Percentiles rank a stretch among this genome's conserved stretches.
Evolutionary conservation across 2,888 invertebrate species (phyloP).

Genomic region (Diogma glabrata): DNA sequence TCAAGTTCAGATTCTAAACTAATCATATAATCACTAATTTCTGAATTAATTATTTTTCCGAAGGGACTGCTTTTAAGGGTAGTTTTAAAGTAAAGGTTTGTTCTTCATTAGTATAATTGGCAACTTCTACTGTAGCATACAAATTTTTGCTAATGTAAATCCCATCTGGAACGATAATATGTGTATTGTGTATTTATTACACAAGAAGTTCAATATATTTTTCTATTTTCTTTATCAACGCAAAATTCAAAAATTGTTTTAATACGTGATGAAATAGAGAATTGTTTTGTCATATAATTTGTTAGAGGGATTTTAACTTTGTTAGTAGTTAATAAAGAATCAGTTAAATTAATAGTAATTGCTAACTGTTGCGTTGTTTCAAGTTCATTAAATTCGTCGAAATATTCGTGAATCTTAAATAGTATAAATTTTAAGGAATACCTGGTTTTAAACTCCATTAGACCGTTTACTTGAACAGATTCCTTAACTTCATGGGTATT

Average conservation of each 20-base stretch:
- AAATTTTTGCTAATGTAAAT: constrained; percentile 13
- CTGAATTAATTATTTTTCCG: not conserved
- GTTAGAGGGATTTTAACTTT: constrained; percentile 10
- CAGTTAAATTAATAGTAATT: constrained; percentile 15
- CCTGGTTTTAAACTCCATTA: too few relatives aligned
- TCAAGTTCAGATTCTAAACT: too few relatives aligned
- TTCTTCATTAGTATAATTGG: constrained; percentile 8
- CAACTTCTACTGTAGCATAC: constrained; percentile 14
- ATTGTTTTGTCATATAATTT: constrained; percentile 14
- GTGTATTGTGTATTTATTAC: constrained; percentile 11
- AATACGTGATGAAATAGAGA: constrained; percentile 11
- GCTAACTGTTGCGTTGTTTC: not conserved
- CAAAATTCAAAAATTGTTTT: not conserved
- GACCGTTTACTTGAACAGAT: not conserved
- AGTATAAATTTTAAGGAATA: too few relatives aligned
- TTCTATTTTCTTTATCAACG: constrained; percentile 14
- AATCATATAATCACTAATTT: not conserved
- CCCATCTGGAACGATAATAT: constrained; percentile 14
- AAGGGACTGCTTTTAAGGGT: constrained; percentile 12
- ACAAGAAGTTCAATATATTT: constrained; percentile 11
- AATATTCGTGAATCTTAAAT: not conserved
- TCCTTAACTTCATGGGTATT: not conserved
- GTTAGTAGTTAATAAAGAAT: too few relatives aligned
- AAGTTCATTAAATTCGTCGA: not conserved
- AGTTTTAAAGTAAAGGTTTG: constrained; percentile 14